A percentile compares a stretch with the other conserved stretches of the same genome.
phyloP scores from a whole-genome alignment of 1,140 invertebrate genomes.

The Hyposmocoma kahamanoa region DNA sequence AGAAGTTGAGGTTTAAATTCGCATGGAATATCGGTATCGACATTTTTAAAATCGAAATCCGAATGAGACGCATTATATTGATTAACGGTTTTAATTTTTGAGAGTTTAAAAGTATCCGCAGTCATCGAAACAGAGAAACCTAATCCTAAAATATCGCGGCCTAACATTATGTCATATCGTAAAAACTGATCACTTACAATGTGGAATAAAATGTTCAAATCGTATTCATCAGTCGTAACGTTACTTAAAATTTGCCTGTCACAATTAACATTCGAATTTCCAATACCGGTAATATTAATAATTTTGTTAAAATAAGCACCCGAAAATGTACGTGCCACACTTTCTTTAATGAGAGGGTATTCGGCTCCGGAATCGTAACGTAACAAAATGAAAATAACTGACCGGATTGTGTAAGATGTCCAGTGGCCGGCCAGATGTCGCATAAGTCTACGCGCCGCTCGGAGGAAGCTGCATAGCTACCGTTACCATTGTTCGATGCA shows the following conservation, averaged over 20 bases:
- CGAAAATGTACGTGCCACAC: neutral
- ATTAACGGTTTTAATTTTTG: neutral
- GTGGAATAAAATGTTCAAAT: neutral
- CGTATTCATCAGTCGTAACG: neutral
- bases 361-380: constrained; percentile 1
- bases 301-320: neutral
- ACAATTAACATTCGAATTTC: neutral
- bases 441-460: constrained; percentile 1
- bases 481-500: neutral
- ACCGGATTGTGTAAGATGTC: neutral
- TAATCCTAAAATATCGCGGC: neutral
- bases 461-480: neutral
- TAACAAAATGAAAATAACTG: constrained; percentile 2
- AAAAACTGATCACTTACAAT: neutral
- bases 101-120: neutral
- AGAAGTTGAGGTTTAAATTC: neutral
- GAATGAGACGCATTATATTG: neutral
- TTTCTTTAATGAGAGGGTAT: neutral
- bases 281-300: constrained; percentile 5
- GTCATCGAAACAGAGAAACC: neutral
- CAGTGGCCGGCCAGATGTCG: neutral
- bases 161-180: neutral
- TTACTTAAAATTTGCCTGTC: neutral
- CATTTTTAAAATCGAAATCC: neutral
- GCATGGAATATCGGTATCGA: neutral